Percentiles rank a stretch among this genome's conserved stretches.
Evolutionary conservation across 2,888 invertebrate genomes (phyloP).

Genomic region (Pristionchus mayeri): DNA sequence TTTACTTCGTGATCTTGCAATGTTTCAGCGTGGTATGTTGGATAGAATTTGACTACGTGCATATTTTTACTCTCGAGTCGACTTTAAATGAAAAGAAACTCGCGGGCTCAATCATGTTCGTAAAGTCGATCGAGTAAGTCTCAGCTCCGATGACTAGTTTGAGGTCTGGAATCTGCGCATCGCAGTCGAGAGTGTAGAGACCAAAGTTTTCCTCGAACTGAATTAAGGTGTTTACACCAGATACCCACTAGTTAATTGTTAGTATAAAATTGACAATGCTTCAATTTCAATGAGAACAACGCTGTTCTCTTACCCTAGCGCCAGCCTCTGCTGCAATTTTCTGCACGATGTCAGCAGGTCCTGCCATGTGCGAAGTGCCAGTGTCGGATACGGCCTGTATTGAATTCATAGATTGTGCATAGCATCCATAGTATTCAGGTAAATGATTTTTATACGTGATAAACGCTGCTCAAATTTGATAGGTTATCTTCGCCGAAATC

Average conservation of each 20-base stretch:
- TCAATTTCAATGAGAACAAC: too few relatives aligned
- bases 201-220: not conserved
- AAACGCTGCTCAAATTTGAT: too few relatives aligned
- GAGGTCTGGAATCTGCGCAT: not conserved
- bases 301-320: not conserved
- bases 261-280: not conserved
- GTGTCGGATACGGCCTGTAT: slow-evolving; percentile 49
- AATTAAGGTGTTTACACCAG: not conserved
- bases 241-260: too few relatives aligned
- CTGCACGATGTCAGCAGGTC: slow-evolving; percentile 33
- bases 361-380: slow-evolving; percentile 42
- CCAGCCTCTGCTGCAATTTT: slow-evolving; percentile 31
- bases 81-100: too few relatives aligned
- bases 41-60: too few relatives aligned
- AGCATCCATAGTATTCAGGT: too few relatives aligned
- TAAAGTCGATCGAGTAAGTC: not conserved
- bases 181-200: slow-evolving; percentile 22
- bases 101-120: slow-evolving; percentile 32
- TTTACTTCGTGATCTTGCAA: too few relatives aligned
- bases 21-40: too few relatives aligned
- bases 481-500: too few relatives aligned
- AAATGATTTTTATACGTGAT: too few relatives aligned
- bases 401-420: too few relatives aligned
- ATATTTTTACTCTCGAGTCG: too few relatives aligned
- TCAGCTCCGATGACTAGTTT: slow-evolving; percentile 23